Evolutionary conservation across 2,888 invertebrate genomes (phyloP).

Genomic region (Penaeus monodon): DNA sequence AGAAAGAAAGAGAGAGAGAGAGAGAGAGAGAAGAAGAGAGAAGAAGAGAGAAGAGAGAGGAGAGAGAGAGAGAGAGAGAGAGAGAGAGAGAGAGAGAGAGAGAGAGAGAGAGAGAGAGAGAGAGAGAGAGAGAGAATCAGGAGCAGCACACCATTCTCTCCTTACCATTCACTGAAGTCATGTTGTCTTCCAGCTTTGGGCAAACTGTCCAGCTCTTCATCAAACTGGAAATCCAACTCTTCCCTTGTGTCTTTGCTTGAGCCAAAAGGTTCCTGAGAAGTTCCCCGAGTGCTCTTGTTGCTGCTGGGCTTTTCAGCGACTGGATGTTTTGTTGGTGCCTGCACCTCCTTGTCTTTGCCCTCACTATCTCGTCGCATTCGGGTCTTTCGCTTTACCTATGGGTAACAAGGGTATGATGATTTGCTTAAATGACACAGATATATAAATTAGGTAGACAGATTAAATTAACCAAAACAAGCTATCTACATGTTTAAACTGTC

Average conservation of each 20-base stretch:
- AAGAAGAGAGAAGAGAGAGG: too few species aligned
- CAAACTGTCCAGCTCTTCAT: slow-evolving; percentile 88
- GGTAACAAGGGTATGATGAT: slow-evolving; percentile 8
- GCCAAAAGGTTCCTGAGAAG: slow-evolving; percentile 14
- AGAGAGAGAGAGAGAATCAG: too few species aligned
- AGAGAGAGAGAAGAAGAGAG: too few species aligned
- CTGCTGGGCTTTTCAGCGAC: neutral
- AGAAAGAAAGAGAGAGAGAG: too few species aligned
- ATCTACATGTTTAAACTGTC: too few species aligned
- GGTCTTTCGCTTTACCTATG: slow-evolving; percentile 71
- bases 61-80: too few species aligned
- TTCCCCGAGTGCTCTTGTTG: neutral
- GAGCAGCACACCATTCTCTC: neutral
- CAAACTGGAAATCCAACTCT: slow-evolving; percentile 95
- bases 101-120: too few species aligned
- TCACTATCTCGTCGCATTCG: slow-evolving; percentile 68
- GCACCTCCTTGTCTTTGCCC: slow-evolving; percentile 62
- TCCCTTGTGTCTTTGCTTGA: slow-evolving; percentile 74
- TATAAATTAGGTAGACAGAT: too few species aligned
- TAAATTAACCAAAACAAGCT: too few species aligned
- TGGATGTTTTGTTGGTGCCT: neutral
- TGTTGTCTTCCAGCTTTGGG: slow-evolving; percentile 83
- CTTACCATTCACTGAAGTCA: slow-evolving; percentile 83
- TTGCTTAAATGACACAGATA: neutral
- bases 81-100: too few species aligned